phyloP scores from a whole-genome alignment of 2,797 vertebrate species.

The Propithecus perrieri region DNA sequence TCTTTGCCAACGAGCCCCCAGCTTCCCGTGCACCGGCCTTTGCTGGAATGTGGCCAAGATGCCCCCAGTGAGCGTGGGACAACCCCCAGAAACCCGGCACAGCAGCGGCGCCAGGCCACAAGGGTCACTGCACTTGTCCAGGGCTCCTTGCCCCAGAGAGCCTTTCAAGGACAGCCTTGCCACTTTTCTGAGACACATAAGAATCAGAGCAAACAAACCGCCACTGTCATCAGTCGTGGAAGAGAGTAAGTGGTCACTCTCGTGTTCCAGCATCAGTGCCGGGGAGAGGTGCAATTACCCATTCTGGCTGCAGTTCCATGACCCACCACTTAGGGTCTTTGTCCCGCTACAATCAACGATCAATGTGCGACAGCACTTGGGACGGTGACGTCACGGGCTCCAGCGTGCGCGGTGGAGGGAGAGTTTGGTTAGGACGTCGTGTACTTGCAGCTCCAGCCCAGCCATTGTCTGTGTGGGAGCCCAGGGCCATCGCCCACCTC shows the following conservation, averaged over 20 bases:
- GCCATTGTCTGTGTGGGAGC: neutral
- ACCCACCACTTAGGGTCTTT: neutral
- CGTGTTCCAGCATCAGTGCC: no score
- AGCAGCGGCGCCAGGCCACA: neutral
- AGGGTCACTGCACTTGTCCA: accelerated
- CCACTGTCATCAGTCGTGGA: neutral
- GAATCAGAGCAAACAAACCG: neutral
- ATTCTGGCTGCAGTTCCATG: neutral
- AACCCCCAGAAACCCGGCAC: neutral
- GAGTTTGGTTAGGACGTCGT: neutral
- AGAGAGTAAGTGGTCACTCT: neutral
- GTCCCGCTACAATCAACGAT: neutral
- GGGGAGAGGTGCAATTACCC: neutral
- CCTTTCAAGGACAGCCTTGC: neutral
- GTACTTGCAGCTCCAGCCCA: no score
- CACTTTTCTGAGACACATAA: neutral
- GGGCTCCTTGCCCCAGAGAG: neutral
- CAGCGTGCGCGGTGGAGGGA: accelerated
- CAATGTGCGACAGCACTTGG: accelerated
- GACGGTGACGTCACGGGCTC: accelerated
- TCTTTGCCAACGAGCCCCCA: neutral
- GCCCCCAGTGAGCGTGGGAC: neutral
- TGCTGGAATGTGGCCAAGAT: neutral
- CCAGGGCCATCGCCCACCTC: neutral
- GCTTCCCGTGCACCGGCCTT: neutral